A percentile compares a stretch with the other conserved stretches of the same genome.
Conservation (phyloP, 2,113 vertebrate genomes). For the Grantiella picta region DNA sequence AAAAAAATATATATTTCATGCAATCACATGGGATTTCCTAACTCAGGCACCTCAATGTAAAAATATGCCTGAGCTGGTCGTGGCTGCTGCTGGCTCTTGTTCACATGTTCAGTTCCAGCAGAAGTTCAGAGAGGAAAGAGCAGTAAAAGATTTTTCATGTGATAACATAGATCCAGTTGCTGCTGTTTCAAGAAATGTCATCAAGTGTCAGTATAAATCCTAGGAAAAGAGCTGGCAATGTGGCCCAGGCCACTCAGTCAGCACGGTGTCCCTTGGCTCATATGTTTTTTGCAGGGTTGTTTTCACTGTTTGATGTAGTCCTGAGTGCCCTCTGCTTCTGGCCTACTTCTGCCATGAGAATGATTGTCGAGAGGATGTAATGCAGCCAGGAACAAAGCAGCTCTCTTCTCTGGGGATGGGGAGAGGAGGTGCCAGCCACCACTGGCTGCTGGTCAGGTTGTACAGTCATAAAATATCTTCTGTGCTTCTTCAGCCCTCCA, state of each 20-base stretch:
- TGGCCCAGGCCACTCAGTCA: not conserved
- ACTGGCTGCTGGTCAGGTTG: not conserved
- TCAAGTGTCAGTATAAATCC: not conserved
- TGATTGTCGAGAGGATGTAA: rapidly evolving
- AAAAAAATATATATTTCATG: not conserved
- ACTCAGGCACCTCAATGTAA: rapidly evolving
- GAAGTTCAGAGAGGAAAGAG: not conserved
- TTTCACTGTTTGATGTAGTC: not conserved
- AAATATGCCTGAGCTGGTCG: not conserved
- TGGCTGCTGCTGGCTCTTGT: not conserved
- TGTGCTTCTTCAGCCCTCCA: not conserved
- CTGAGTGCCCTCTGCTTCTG: not conserved
- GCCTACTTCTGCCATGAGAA: not conserved
- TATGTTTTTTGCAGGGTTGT: not conserved
- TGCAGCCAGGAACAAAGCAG: not conserved
- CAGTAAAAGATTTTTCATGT: not conserved
- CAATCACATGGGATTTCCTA: not conserved
- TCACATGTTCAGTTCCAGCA: not conserved
- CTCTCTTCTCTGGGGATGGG: rapidly evolving
- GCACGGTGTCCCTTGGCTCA: not conserved
- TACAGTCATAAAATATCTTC: not conserved
- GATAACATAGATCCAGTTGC: not conserved
- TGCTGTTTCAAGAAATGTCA: not conserved
- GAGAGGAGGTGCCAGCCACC: not conserved
- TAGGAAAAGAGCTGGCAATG: not conserved